Percentiles rank a stretch among this genome's conserved stretches.
phyloP scores from a whole-genome alignment of 2,797 vertebrate genomes.

The Nyctibius grandis region DNA sequence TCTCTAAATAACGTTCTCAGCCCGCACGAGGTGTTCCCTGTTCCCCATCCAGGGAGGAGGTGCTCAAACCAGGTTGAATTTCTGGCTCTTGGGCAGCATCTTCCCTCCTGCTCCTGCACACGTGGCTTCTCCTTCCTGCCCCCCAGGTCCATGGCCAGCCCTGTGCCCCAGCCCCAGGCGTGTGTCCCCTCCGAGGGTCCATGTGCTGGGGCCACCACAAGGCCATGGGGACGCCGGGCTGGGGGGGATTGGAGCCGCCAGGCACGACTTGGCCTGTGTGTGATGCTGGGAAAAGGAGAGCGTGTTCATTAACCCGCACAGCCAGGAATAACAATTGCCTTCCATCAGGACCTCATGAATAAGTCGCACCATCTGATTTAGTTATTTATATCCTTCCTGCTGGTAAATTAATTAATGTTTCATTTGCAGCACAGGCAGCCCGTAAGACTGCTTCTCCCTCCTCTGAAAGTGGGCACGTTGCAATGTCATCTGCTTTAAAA shows the following conservation, averaged over 20 bases:
- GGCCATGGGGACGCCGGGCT: not conserved
- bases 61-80: rapidly evolving
- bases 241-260: not conserved
- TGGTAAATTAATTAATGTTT: conserved; percentile 69
- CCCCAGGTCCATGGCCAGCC: not conserved
- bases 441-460: not conserved
- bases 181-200: rapidly evolving
- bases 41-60: not conserved
- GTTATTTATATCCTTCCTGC: conserved; percentile 71
- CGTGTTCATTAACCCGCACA: conserved; percentile 43
- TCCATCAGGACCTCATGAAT: not conserved
- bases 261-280: not conserved
- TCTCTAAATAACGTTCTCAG: not conserved
- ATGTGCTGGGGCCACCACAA: rapidly evolving
- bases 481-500: not conserved
- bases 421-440: conserved; percentile 7
- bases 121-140: not conserved
- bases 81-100: not conserved
- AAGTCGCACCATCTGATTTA: not conserved
- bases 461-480: not conserved
- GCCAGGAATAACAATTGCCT: conserved; percentile 3
- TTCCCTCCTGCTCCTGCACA: rapidly evolving
- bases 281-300: not conserved
- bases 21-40: not conserved
- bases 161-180: not conserved